Base-by-base conservation (phyloP, 1,140 invertebrate species). In the Heliconius himera region DNA sequence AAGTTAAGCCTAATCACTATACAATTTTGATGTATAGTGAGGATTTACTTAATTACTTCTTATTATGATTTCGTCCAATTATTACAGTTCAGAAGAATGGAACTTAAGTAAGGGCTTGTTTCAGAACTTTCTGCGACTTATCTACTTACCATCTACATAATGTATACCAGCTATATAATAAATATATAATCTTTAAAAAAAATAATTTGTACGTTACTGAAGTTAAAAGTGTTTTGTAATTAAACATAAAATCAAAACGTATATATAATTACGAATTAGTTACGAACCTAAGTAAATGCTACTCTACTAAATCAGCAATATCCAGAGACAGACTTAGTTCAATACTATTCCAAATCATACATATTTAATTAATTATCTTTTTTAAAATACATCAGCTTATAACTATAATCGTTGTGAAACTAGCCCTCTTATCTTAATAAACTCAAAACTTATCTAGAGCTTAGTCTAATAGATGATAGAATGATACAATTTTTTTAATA, bases 61-160 rank as follows among this genome's bases (percentile, higher is more conserved):
- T 51, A 51, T 51, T 51, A 51, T 51, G 54, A 22, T 56, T 56
- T 56, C 54, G 54, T 56, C n/a, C 54, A 22, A 56, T 56, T 46
- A 5, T 46, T 56, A 22, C 20, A n/a, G 20, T 56, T 20, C 2
- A n/a, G 20, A 11, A 56, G 20, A 56, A 22, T 56, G 54, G 54
- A 56, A 56, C 54, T 56, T 11, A 56, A 56, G 54, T 56, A 9
- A 56, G 54, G 54, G 54, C 54, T 56, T 56, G 54, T 56, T 56
- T 56, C 54, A 56, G 54, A 56, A 56, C 54, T 56, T n/a, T 22
- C 8, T 9, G 2, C 8, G 8, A 56, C n/a, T 56, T 4, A 56
- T 22, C 20, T 56, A 56, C 54, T 56, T 56, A 56, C 3, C 54
- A 22, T n/a, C 18, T 8, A 51, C 18, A 26, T 26, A 26, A 26